Evolutionary conservation across 1,140 invertebrate species (phyloP).

Genomic region (Aporrectodea caliginosa): DNA sequence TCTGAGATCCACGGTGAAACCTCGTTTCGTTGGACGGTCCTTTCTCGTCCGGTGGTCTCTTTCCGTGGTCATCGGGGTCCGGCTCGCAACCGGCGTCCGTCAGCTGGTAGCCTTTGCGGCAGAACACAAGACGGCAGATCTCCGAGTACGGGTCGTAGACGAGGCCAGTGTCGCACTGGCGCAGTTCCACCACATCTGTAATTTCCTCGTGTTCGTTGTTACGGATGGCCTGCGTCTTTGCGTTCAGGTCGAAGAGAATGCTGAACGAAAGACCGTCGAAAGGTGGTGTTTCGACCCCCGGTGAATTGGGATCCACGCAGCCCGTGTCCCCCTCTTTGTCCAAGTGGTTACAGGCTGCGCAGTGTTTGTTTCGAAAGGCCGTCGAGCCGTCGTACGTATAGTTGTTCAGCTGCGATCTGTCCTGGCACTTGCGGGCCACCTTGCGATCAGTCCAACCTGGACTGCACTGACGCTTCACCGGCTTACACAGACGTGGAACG

Average conservation of each 20-base stretch:
- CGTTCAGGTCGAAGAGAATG: constrained; percentile 38
- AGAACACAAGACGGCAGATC: constrained; percentile 36
- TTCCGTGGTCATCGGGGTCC: background rate
- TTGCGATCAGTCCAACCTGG: background rate
- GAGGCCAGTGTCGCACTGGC: constrained; percentile 29
- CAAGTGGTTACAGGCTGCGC: constrained; percentile 21
- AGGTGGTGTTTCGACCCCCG: background rate
- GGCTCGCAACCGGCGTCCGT: constrained; percentile 22
- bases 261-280: constrained; percentile 32
- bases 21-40: constrained; percentile 10
- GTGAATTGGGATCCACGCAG: constrained; percentile 15
- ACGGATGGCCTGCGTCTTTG: background rate
- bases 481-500: background rate
- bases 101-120: constrained; percentile 27
- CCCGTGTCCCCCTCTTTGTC: constrained; percentile 16
- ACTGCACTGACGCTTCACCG: background rate
- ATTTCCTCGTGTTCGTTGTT: background rate
- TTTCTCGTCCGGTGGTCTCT: constrained; percentile 2
- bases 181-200: constrained; percentile 16
- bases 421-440: background rate
- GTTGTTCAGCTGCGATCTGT: constrained; percentile 3
- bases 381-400: constrained; percentile 6
- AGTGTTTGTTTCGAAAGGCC: constrained; percentile 27
- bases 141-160: constrained; percentile 39
- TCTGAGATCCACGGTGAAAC: constrained; percentile 5